These are phyloP conservation scores for Loris lydekkerianus DNA, from an alignment of 2,797 vertebrate species.

Conservation along the genomic window DNA sequence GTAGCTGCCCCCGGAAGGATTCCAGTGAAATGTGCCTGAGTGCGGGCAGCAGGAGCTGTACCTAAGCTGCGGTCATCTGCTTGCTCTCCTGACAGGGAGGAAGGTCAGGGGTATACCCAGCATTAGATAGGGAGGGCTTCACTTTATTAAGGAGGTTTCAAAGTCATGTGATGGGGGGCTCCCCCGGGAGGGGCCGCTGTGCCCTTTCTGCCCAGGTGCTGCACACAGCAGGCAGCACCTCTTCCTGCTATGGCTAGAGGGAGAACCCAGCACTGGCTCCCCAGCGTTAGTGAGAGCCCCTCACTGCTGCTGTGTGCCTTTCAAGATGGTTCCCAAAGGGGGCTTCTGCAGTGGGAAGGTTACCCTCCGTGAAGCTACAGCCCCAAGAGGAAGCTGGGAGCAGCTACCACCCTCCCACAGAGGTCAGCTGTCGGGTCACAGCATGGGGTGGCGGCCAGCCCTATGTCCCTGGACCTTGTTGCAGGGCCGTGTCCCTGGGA, in stretches of 20 bases:
- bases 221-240: background rate
- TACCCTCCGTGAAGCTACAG: background rate
- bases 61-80: background rate
- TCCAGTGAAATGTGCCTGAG: background rate
- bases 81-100: background rate
- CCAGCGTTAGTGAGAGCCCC: background rate
- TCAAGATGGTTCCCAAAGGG: background rate
- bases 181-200: background rate
- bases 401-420: background rate
- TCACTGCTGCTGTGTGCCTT: background rate
- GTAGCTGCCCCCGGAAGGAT: background rate
- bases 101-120: background rate
- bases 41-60: background rate
- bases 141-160: fast-evolving
- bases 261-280: background rate
- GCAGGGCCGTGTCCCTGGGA: background rate
- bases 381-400: background rate
- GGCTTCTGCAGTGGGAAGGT: background rate
- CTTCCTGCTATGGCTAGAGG: background rate
- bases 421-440: background rate
- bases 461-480: background rate
- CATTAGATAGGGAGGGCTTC: background rate
- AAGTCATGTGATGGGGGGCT: fast-evolving
- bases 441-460: background rate
- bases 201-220: background rate